Evolutionary conservation across 2,797 vertebrate genomes (phyloP), one percentile per base, ranked within the genome.

Genomic region (Ciconia nigra): DNA sequence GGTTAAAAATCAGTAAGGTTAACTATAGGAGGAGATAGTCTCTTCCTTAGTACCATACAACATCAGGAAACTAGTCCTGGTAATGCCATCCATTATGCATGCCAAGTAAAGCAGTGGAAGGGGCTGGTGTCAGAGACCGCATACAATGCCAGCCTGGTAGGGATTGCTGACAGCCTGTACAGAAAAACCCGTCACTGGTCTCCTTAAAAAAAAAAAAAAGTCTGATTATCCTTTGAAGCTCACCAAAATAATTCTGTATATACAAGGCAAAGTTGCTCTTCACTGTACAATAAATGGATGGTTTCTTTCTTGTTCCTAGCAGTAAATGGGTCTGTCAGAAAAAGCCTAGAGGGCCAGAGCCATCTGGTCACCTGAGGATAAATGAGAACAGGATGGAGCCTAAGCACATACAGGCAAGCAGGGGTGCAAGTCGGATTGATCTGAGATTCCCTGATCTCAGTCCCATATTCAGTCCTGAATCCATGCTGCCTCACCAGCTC

Each of bases 1-100:
- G 11, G 69, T 85, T 91, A 94, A 91, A 95, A 92, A 91, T 54
- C 72, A 85, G 46, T 37, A 51, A 73, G 42, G 42, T 93, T 72
- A 93, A 65, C 58, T 42, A 57, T 0, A 77, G 47, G 46, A 92
- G 76, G 73, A 86, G 65, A 81, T 28, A 52, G 47, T 35, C 52
- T 93, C 44, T 71, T 88, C 57, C 57, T 71, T n/a, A 63, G 28
- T 33, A 29, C 33, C 59, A 17, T 3, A 70, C 15, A 57, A 33
- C 9, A 58, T 55, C 35, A 47, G 58, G 58, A 88, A 92, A 76
- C n/a, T 21, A 31, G 20, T 44, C 58, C 58, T 79, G 49, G 63
- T 69, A 86, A 46, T 39, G n/a, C 18, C 44, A 85, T 31, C 26
- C 35, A 44, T 77, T 62, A 61, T 19, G 18, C n/a, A 54, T 14